Evolutionary conservation across 2,113 vertebrate species (phyloP).

Genomic region (Dendrocopos noguchii): DNA sequence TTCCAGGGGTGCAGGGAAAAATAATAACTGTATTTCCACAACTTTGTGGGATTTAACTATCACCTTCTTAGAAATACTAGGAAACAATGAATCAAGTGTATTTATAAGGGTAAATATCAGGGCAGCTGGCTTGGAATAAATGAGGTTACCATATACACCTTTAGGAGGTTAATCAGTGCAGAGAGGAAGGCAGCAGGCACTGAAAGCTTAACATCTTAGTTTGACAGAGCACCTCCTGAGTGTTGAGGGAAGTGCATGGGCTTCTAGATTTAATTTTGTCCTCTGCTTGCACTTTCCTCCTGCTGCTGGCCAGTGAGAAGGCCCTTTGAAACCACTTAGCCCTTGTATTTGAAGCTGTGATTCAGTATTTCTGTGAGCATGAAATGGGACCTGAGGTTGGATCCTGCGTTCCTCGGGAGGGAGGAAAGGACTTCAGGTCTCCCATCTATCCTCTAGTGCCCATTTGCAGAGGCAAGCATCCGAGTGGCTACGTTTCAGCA

Average conservation of each 20-base stretch:
- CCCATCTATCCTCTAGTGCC: neutral
- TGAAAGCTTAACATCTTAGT: neutral
- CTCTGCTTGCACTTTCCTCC: neutral
- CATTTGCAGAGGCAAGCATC: neutral
- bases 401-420: neutral
- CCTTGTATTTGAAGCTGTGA: neutral
- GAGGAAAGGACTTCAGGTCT: neutral
- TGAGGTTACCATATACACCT: neutral
- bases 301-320: neutral
- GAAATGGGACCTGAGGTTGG: neutral
- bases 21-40: slow-evolving; percentile 5
- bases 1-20: neutral
- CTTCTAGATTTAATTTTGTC: neutral
- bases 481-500: neutral
- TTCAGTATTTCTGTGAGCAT: neutral
- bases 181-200: neutral
- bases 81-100: neutral
- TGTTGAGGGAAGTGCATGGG: neutral
- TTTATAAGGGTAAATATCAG: neutral
- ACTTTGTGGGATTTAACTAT: neutral
- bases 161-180: neutral
- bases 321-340: neutral
- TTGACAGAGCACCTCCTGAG: neutral
- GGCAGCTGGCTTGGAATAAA: neutral
- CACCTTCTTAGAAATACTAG: neutral